Percentiles rank a stretch among this genome's conserved stretches.
Conservation (phyloP, 1,140 invertebrate genomes). For the Drosophila pallidifrons region DNA sequence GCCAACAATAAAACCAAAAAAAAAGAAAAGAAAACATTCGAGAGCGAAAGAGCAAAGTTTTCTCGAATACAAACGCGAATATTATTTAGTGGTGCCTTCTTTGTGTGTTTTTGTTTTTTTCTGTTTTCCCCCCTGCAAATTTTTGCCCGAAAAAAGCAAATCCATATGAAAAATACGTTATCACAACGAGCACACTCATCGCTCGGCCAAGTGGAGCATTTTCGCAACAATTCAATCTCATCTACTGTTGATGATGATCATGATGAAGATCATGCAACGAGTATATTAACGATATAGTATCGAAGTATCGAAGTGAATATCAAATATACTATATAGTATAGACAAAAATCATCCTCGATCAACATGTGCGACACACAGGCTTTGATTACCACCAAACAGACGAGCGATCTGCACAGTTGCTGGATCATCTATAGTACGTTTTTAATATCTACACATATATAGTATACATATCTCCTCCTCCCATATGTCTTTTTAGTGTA, state of each 20-base stretch:
- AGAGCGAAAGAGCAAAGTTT: background rate
- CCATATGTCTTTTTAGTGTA: background rate
- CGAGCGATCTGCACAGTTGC: constrained; percentile 79
- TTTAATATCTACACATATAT: background rate
- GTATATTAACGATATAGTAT: background rate
- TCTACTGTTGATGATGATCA: constrained; percentile 26
- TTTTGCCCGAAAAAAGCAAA: constrained; percentile 17
- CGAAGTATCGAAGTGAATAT: background rate
- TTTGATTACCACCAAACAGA: constrained; percentile 71
- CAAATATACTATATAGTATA: too few relatives aligned
- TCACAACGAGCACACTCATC: constrained; percentile 45
- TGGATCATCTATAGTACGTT: constrained; percentile 84
- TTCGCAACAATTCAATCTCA: constrained; percentile 10
- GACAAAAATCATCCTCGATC: constrained; percentile 6
- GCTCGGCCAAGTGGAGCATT: constrained; percentile 49
- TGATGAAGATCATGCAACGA: background rate
- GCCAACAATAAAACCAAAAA: background rate
- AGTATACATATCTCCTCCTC: background rate
- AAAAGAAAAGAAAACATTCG: too few relatives aligned
- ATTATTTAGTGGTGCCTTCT: constrained; percentile 3
- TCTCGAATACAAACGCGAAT: background rate
- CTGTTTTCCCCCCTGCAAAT: constrained; percentile 23
- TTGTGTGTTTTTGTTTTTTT: constrained; percentile 9
- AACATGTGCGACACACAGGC: constrained; percentile 80
- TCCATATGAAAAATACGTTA: constrained; percentile 66